Evolutionary conservation across 2,113 vertebrate genomes (phyloP), one percentile per base, ranked within the genome.

Genomic region (Rhinoderma darwinii): DNA sequence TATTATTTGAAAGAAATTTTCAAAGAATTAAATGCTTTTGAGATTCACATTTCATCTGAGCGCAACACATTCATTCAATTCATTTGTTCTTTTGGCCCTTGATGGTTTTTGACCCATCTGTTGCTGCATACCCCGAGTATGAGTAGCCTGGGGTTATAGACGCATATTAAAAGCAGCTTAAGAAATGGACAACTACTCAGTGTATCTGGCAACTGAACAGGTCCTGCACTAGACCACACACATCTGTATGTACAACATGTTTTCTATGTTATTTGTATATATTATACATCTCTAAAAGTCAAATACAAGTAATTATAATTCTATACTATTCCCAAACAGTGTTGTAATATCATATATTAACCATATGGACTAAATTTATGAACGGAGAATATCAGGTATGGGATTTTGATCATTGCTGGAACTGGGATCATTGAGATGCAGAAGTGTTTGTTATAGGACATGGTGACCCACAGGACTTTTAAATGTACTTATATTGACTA

Each of bases 191-290:
- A 84, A 74, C 37, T 32, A 20, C 47, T 35, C 82, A 32, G 17
- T 83, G 66, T 72, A 17, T 32, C 59, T 68, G 61, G 5, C 63
- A 66, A 47, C 15, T 35, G 39, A 50, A 14, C 44, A 32, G 15
- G 68, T 35, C 47, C 37, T 39, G 50, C 10, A 35, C 10, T 25
- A 30, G 82, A 84, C 82, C 82, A 73, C 82, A 83, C 82, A 84
- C 44, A 78, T 78, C 75, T 78, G 27, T 30, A 76, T 50, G 74
- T 43, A 44, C 41, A 17, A 27, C 54, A 35, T 10, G 17, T 78
- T 32, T 35, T 17, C 7, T 30, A 15, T 54, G 17, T 54, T 50
- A 47, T 44, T 72, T 27, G 35, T 72, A 22, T 27, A 44, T 39
- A 47, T 47, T 17, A 76, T 47, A n/a, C 4, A 27, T 43, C 18